Conservation (phyloP, 1,140 invertebrate species). For the Drosophila mayri region DNA sequence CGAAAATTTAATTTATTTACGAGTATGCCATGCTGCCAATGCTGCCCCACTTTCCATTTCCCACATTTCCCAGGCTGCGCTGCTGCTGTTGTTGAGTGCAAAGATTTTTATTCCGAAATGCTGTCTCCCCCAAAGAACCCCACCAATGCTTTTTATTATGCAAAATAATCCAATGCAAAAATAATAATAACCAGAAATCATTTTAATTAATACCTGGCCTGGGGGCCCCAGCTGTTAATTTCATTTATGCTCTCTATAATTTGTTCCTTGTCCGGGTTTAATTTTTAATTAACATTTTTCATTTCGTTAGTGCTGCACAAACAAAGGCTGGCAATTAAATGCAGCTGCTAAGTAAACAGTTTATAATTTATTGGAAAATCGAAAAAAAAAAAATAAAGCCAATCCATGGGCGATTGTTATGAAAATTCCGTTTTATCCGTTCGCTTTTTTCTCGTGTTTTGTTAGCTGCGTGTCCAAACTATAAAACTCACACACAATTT, state of each 20-base stretch:
- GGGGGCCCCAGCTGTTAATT: conserved; percentile 62
- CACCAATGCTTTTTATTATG: conserved; percentile 45
- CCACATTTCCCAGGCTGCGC: conserved; percentile 37
- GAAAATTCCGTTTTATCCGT: conserved; percentile 37
- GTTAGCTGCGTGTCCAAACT: conserved; percentile 62
- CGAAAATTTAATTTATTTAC: conserved; percentile 53
- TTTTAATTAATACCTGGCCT: conserved; percentile 67
- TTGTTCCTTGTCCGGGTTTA: conserved; percentile 42
- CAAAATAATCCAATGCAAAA: conserved; percentile 30
- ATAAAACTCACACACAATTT: conserved; percentile 61
- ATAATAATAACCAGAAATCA: conserved; percentile 58
- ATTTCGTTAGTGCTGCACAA: conserved; percentile 52
- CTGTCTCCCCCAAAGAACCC: conserved; percentile 1
- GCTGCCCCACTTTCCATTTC: conserved; percentile 39
- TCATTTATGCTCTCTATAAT: conserved; percentile 50
- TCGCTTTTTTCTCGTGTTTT: conserved; percentile 37
- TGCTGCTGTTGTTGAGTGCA: conserved; percentile 71
- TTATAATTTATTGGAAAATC: conserved; percentile 63
- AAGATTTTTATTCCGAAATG: conserved; percentile 59
- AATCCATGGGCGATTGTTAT: conserved; percentile 43
- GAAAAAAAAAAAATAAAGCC: conserved; percentile 45
- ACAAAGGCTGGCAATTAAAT: conserved; percentile 76
- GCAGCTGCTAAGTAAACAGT: conserved; percentile 65
- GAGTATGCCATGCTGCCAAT: conserved; percentile 40
- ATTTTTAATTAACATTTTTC: conserved; percentile 46